These are phyloP conservation scores for Phthorimaea operculella DNA, from an alignment of 1,140 invertebrate species.

Conservation along the genomic window DNA sequence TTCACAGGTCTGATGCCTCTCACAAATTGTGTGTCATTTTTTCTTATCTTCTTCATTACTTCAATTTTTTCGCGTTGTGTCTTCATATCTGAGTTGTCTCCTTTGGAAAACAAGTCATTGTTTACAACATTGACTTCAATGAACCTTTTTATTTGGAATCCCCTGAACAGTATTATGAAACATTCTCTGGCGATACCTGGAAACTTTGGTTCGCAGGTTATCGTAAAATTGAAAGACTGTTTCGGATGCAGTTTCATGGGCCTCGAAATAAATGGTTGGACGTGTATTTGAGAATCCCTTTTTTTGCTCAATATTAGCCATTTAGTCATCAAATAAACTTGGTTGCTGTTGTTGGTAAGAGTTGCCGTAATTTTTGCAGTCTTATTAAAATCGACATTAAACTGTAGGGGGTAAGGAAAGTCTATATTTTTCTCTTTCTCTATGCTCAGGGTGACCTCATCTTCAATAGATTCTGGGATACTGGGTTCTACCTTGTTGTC, in stretches of 20 bases:
- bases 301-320: slow-evolving; percentile 50
- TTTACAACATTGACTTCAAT: slow-evolving; percentile 45
- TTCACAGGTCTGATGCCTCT: slow-evolving; percentile 70
- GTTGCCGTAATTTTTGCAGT: slow-evolving; percentile 25
- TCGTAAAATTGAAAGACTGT: slow-evolving; percentile 33
- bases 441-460: slow-evolving; percentile 24
- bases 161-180: slow-evolving; percentile 44
- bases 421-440: slow-evolving; percentile 40
- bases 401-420: slow-evolving; percentile 43
- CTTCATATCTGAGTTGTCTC: slow-evolving; percentile 9
- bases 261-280: slow-evolving; percentile 38
- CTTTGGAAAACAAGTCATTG: slow-evolving; percentile 18
- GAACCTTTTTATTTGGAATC: slow-evolving; percentile 50
- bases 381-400: slow-evolving; percentile 39
- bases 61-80: slow-evolving; percentile 24
- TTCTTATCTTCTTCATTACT: slow-evolving; percentile 38
- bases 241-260: slow-evolving; percentile 36
- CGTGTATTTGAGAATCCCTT: slow-evolving; percentile 43
- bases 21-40: slow-evolving; percentile 43
- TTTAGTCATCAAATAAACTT: slow-evolving; percentile 42
- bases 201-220: slow-evolving; percentile 54
- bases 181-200: slow-evolving; percentile 46
- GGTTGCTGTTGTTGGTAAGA: slow-evolving; percentile 45
- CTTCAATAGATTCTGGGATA: slow-evolving; percentile 18
- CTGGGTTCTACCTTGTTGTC: slow-evolving; percentile 8